phyloP scores from a whole-genome alignment of 2,888 invertebrate genomes.

The Agapostemon virescens region DNA sequence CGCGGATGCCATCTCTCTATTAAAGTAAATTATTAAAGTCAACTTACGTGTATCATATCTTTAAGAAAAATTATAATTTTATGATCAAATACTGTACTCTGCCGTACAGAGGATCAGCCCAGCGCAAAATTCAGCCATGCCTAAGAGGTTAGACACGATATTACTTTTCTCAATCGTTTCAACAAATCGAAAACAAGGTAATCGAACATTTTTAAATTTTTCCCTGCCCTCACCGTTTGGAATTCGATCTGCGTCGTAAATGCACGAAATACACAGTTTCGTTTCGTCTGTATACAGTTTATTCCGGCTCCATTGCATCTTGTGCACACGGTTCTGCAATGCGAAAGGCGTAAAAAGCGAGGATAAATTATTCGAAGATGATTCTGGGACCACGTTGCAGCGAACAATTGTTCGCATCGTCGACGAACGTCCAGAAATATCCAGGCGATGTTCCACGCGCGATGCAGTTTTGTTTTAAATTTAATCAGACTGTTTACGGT shows the following conservation, averaged over 20 bases:
- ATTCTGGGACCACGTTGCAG: neutral
- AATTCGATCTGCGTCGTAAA: neutral
- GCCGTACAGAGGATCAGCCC: no score
- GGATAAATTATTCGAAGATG: conserved; percentile 1
- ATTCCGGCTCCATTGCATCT: neutral
- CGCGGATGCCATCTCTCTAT: no score
- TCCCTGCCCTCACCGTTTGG: no score
- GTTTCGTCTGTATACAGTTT: neutral
- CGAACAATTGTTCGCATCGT: neutral
- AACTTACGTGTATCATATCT: no score
- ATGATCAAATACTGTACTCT: no score
- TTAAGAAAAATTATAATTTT: no score
- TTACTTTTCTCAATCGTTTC: no score
- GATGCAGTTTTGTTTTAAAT: neutral
- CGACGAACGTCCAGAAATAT: neutral
- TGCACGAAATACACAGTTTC: neutral
- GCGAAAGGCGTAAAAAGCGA: neutral
- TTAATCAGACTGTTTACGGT: neutral
- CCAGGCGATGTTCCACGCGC: neutral
- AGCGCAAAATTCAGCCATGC: no score
- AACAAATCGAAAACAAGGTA: no score
- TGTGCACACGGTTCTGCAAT: neutral
- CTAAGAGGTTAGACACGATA: no score
- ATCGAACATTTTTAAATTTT: neutral
- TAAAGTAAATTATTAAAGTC: no score